Evolutionary conservation across 2,888 invertebrate species (phyloP), one percentile per base, ranked within the genome.

Genomic region (Crioceris asparagi): DNA sequence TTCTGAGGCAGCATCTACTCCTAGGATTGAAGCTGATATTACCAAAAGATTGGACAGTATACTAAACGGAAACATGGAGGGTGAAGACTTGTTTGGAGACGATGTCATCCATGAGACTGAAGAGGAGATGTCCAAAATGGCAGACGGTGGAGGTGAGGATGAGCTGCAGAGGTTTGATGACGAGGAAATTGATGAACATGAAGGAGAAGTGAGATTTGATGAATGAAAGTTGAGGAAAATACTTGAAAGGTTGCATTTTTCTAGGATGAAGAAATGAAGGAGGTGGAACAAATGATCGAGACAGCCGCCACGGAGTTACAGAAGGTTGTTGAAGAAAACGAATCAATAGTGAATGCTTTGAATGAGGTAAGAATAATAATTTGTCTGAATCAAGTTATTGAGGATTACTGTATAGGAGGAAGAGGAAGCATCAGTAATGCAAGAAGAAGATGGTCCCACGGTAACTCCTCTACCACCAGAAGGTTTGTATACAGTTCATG

Each of bases 251-350:
- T n/a, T n/a, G n/a, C n/a, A n/a, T n/a, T n/a, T n/a, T n/a, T n/a
- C n/a, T n/a, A 46, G 17, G 48, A 52, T 14, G 56, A 56, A 40
- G 56, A 58, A n/a, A 40, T 62, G 31, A 48, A 52, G 41, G 59
- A 59, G 40, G 56, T 61, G 0, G 61, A 61, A 46, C 37, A 57
- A 32, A 53, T 62, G 50, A 59, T 61, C 3, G 47, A 56, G 27
- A 47, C 54, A 39, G 55, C 59, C 2, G 49, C 54, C 1, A 42
- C 45, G 25, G 57, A 59, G 29, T 36, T 61, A 8, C 52, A 57
- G 12, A 47, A 59, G 38, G 56, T 61, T 11, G 55, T 54, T 8
- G 55, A 55, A 25, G 59, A 59, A 38, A 57, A 57, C 41, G 42
- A 54, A 29, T 44, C 56, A 33, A 37, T 57, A 18, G 49, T 54